phyloP scores from a whole-genome alignment of 2,888 invertebrate species.

The Crepidodera aurea region DNA sequence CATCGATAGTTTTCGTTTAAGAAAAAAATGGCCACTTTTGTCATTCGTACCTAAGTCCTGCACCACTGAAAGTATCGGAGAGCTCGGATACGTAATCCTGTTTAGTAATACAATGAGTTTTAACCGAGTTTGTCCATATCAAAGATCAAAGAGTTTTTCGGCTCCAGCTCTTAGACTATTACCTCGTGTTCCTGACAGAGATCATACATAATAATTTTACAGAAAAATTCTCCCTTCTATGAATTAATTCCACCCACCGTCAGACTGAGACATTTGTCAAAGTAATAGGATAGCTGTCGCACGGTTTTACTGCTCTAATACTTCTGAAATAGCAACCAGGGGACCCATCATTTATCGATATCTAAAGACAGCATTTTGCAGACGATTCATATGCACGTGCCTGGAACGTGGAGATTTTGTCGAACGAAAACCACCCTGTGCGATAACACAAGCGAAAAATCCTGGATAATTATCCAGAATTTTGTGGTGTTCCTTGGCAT shows the following conservation, averaged over 20 bases:
- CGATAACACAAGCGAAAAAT: slow-evolving; percentile 32
- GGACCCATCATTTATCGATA: slow-evolving; percentile 43
- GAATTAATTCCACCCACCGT: slow-evolving; percentile 39
- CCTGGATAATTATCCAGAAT: slow-evolving; percentile 29
- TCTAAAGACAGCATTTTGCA: slow-evolving; percentile 40
- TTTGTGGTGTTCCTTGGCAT: slow-evolving; percentile 20
- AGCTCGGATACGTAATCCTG: too few relatives aligned
- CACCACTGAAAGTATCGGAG: too few relatives aligned
- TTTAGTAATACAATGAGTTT: too few relatives aligned
- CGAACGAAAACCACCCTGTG: slow-evolving; percentile 22
- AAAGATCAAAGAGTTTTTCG: too few relatives aligned
- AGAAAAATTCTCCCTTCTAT: slow-evolving; percentile 21
- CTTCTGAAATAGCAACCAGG: slow-evolving; percentile 39
- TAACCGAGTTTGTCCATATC: too few relatives aligned
- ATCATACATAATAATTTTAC: neutral
- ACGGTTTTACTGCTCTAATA: slow-evolving; percentile 40
- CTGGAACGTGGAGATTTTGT: slow-evolving; percentile 31
- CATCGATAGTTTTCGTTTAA: too few relatives aligned
- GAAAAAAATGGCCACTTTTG: too few relatives aligned
- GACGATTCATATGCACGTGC: slow-evolving; percentile 34
- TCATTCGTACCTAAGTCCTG: too few relatives aligned
- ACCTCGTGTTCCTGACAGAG: too few relatives aligned
- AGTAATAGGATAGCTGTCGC: slow-evolving; percentile 40
- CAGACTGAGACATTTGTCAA: slow-evolving; percentile 39
- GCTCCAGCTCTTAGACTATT: too few relatives aligned